Evolutionary conservation across 1,140 invertebrate species (phyloP).

Genomic region (Sitobion miscanthi): DNA sequence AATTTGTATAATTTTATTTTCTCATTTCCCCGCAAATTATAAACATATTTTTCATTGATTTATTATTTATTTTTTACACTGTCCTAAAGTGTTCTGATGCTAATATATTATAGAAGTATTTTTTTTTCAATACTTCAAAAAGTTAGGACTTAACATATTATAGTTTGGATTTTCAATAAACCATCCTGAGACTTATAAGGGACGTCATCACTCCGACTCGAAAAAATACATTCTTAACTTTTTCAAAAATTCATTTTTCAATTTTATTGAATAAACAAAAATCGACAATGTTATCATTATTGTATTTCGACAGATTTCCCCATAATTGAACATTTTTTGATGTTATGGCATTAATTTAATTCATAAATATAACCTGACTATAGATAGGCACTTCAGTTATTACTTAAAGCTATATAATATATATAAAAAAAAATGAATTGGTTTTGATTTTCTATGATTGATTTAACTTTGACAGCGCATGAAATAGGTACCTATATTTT

Average conservation of each 20-base stretch:
- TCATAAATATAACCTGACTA: too few relatives aligned
- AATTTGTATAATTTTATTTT: not conserved
- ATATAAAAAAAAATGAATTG: not conserved
- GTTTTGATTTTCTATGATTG: not conserved
- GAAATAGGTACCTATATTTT: not conserved
- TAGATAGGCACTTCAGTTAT: too few relatives aligned
- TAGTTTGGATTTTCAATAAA: not conserved
- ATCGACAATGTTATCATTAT: too few relatives aligned
- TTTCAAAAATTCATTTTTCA: not conserved
- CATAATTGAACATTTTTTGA: too few relatives aligned
- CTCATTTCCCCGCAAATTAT: not conserved
- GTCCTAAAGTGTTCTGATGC: not conserved
- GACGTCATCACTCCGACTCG: not conserved
- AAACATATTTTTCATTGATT: not conserved
- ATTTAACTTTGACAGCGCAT: not conserved
- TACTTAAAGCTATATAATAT: not conserved
- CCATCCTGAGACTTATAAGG: not conserved
- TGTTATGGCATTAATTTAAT: not conserved
- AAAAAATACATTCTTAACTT: not conserved
- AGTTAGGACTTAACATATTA: not conserved
- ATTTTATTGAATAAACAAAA: too few relatives aligned
- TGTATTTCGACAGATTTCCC: too few relatives aligned
- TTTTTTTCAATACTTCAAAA: not conserved
- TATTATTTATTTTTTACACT: not conserved
- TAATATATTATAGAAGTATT: not conserved